Evolutionary conservation across 2,888 invertebrate genomes (phyloP).

Genomic region (Frankliniella intonsa): DNA sequence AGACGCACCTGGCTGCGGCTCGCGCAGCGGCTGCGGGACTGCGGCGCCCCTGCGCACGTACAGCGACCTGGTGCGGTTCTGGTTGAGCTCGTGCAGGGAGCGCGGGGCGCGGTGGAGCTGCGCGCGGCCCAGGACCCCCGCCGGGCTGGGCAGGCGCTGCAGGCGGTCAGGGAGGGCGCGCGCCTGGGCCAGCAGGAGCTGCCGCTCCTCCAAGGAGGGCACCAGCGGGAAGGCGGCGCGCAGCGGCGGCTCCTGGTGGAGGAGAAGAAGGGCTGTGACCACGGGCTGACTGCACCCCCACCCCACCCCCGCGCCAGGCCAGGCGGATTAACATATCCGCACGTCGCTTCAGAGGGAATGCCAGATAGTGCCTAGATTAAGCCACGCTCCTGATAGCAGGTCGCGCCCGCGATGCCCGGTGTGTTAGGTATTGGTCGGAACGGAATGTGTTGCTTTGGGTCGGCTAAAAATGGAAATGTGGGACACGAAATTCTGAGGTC

Average conservation of each 20-base stretch:
- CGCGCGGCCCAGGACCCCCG: background rate
- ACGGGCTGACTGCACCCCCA: no score
- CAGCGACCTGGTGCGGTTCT: no score
- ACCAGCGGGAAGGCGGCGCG: background rate
- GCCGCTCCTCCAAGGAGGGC: background rate
- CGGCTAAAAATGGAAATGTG: no score
- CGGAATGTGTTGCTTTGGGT: no score
- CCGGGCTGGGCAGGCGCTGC: background rate
- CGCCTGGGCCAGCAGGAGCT: background rate
- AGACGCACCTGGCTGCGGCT: conserved; percentile 3
- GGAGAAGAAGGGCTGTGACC: background rate
- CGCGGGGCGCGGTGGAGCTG: background rate
- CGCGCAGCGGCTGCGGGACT: background rate
- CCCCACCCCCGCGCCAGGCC: no score
- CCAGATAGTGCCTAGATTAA: no score
- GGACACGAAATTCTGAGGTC: no score
- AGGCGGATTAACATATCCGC: no score
- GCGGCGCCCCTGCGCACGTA: background rate
- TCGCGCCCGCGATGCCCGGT: no score
- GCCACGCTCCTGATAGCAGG: no score
- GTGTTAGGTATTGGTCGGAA: no score
- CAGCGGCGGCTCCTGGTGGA: background rate
- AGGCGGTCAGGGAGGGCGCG: background rate
- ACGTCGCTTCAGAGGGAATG: no score
- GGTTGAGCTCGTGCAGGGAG: background rate